Conservation (phyloP, 1,140 invertebrate species). For the Drosophila sulfurigaster region DNA sequence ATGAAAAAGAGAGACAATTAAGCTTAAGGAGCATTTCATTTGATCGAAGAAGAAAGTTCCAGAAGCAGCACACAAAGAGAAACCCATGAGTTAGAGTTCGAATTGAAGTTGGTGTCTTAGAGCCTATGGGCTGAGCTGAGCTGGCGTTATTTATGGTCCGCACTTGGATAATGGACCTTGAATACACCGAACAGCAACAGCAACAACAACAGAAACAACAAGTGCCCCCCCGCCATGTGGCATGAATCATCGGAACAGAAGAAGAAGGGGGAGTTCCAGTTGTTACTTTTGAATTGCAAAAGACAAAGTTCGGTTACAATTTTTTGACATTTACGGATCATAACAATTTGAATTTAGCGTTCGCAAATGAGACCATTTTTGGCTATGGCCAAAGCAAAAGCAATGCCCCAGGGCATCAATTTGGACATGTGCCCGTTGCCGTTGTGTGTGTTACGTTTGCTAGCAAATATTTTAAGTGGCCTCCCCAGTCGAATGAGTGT, state of each 20-base stretch:
- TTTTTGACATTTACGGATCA: conserved; percentile 83
- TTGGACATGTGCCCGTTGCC: conserved; percentile 74
- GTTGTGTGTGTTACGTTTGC: conserved; percentile 52
- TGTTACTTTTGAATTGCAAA: conserved; percentile 76
- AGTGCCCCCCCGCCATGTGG: conserved; percentile 32
- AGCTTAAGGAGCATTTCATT: conserved; percentile 83
- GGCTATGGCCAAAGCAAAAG: conserved; percentile 31
- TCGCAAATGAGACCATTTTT: conserved; percentile 81
- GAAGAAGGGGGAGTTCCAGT: neutral
- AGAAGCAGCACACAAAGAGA: conserved; percentile 61
- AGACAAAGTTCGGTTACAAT: conserved; percentile 63
- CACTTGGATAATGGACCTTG: conserved; percentile 56
- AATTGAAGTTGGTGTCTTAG: no score
- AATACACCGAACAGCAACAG: conserved; percentile 19
- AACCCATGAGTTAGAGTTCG: conserved; percentile 41
- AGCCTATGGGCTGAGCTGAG: conserved; percentile 51
- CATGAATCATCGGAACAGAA: conserved; percentile 38
- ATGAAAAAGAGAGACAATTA: conserved; percentile 72
- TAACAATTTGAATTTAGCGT: conserved; percentile 83
- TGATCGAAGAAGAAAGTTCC: conserved; percentile 80
- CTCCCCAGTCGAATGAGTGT: conserved; percentile 47
- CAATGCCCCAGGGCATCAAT: conserved; percentile 83
- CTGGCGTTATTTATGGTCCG: conserved; percentile 47
- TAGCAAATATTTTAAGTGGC: conserved; percentile 75
- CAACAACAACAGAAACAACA: conserved; percentile 22